These are phyloP conservation scores for Stegastes partitus DNA, from an alignment of 2,113 vertebrate genomes.

Conservation along the genomic window DNA sequence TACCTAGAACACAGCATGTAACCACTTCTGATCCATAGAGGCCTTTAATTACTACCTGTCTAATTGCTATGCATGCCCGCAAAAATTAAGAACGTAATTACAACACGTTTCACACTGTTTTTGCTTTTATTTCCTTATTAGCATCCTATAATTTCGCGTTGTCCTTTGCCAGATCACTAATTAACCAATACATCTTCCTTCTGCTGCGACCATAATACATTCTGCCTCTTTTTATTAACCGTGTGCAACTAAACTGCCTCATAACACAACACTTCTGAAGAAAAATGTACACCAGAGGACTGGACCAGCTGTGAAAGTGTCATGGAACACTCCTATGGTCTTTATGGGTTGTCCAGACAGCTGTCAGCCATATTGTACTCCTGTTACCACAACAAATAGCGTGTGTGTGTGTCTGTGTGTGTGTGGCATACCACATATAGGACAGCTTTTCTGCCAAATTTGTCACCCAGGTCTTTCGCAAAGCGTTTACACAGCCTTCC, in stretches of 20 bases:
- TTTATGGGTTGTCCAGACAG: conserved; percentile 64
- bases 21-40: not conserved
- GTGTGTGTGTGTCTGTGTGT: conserved; percentile 16
- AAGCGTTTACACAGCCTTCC: not conserved
- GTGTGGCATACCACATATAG: conserved; percentile 30
- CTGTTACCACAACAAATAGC: conserved; percentile 73
- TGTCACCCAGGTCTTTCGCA: conserved; percentile 44
- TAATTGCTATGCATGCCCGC: conserved; percentile 8
- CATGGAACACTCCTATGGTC: conserved; percentile 53
- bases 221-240: conserved; percentile 16
- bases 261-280: conserved; percentile 20
- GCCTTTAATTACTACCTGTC: conserved; percentile 18
- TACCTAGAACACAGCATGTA: not conserved
- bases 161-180: conserved; percentile 9
- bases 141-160: not conserved
- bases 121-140: conserved; percentile 7
- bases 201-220: not conserved
- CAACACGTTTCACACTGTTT: not conserved
- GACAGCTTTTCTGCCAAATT: conserved; percentile 42
- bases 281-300: conserved; percentile 44
- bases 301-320: conserved; percentile 63
- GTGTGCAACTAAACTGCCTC: conserved; percentile 4
- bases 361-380: conserved; percentile 72
- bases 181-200: not conserved
- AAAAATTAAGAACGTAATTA: conserved; percentile 12